phyloP scores from a whole-genome alignment of 2,113 vertebrate genomes.

The Sapayoa aenigma region DNA sequence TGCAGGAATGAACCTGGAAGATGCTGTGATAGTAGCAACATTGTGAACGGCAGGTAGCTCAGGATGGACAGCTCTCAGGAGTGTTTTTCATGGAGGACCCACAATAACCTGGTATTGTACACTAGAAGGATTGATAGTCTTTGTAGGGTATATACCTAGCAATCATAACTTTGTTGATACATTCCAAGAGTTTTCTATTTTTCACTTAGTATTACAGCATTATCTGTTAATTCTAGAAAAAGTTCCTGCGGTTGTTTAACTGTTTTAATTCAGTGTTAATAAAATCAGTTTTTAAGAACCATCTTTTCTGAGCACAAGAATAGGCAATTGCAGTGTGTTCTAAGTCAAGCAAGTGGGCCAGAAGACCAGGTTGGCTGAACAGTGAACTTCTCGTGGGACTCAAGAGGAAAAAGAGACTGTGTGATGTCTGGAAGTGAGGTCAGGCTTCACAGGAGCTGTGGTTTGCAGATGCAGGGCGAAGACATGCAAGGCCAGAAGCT shows the following conservation, averaged over 20 bases:
- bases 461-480: background rate
- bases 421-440: background rate
- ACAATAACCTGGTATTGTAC: background rate
- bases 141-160: background rate
- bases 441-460: background rate
- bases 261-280: background rate
- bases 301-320: background rate
- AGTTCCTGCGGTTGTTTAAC: background rate
- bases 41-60: background rate
- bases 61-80: background rate
- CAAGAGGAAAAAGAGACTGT: background rate
- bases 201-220: background rate
- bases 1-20: background rate
- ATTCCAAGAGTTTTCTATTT: background rate
- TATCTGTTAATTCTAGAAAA: background rate
- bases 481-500: background rate
- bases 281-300: background rate
- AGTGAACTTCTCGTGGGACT: background rate
- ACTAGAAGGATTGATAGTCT: background rate
- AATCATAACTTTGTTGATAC: background rate
- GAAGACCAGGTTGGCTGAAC: background rate
- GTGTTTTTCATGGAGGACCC: background rate
- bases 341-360: background rate
- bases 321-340: fast-evolving
- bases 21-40: background rate